A percentile compares a stretch with the other conserved stretches of the same genome.
These are phyloP conservation scores for Enteromius afrohamiltoni DNA, from an alignment of 2,797 vertebrate genomes.

Conservation along the genomic window DNA sequence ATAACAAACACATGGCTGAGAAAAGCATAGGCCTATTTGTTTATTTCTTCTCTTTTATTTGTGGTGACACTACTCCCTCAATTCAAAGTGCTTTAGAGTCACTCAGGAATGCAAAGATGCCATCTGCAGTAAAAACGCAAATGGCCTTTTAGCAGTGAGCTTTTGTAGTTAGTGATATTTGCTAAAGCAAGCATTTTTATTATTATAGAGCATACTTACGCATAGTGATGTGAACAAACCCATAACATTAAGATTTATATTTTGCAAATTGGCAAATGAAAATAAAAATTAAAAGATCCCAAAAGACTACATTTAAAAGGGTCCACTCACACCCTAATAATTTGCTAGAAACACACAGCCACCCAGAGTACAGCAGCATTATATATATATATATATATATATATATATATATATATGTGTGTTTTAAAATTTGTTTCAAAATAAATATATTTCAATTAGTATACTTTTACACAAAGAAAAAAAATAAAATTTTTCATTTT, in stretches of 20 bases:
- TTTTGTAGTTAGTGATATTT: constrained; percentile 21
- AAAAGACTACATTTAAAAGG: neutral
- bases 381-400: no score
- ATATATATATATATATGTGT: no score
- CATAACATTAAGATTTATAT: neutral
- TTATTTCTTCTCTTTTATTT: constrained; percentile 9
- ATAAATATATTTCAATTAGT: no score
- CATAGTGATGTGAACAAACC: neutral
- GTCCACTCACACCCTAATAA: neutral
- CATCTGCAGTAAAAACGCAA: neutral
- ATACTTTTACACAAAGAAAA: no score
- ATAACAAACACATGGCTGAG: constrained; percentile 37
- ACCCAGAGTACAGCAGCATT: neutral
- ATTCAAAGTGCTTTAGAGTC: constrained; percentile 1
- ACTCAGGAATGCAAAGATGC: constrained; percentile 30
- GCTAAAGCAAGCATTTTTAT: constrained; percentile 1
- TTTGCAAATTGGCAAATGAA: neutral
- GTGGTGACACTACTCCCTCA: constrained; percentile 2
- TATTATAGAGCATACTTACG: neutral
- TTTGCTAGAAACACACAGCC: neutral
- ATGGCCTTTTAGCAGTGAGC: constrained; percentile 5
- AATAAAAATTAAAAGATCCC: neutral
- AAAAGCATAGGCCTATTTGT: constrained; percentile 29
- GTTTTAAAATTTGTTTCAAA: neutral
- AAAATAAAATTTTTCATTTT: no score